These are phyloP conservation scores for Drosophila niveifrons DNA, from an alignment of 2,888 invertebrate genomes.

Conservation along the genomic window DNA sequence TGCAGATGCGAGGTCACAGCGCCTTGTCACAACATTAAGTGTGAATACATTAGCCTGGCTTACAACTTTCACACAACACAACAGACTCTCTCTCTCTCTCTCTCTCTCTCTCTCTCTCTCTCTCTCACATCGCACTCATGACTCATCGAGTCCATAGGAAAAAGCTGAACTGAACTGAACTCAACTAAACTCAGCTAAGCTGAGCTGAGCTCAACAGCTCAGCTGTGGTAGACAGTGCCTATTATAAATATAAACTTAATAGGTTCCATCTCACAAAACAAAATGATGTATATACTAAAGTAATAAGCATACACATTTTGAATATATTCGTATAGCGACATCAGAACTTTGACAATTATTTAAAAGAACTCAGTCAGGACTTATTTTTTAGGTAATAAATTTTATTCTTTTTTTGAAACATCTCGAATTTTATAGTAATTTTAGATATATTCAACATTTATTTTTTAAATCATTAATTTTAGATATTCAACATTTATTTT, in stretches of 20 bases:
- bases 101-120: background rate
- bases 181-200: constrained; percentile 1
- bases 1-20: constrained; percentile 37
- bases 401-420: no score
- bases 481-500: no score
- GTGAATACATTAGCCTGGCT: constrained; percentile 35
- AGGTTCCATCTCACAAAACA: background rate
- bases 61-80: constrained; percentile 17
- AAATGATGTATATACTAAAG: background rate
- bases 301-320: no score
- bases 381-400: no score
- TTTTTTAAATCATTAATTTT: no score
- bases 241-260: background rate
- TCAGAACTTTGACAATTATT: background rate
- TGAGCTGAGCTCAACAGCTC: constrained; percentile 5
- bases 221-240: constrained; percentile 16
- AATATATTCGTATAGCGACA: background rate
- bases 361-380: no score
- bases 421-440: no score
- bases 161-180: constrained; percentile 3
- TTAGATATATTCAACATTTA: no score
- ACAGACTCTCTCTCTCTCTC: background rate
- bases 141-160: constrained; percentile 4
- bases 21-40: constrained; percentile 34
- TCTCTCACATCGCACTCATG: constrained; percentile 4